Percentiles rank a stretch among this genome's conserved stretches.
Evolutionary conservation across 2,888 invertebrate genomes (phyloP).

Genomic region (Aelia acuminata): DNA sequence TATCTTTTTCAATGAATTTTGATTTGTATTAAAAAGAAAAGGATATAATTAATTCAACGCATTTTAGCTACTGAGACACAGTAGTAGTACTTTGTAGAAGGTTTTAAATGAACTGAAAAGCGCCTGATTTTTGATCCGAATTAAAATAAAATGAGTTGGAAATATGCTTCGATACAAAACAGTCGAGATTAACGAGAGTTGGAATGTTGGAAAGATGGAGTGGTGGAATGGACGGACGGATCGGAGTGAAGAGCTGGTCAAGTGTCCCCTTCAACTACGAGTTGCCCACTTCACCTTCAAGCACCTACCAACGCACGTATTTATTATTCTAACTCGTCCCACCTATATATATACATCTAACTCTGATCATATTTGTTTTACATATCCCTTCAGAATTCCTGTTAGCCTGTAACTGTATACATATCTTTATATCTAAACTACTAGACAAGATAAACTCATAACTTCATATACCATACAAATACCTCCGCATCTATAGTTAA

Average conservation of each 20-base stretch:
- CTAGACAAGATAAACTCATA: too few relatives aligned
- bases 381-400: not conserved
- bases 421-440: not conserved
- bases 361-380: not conserved
- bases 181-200: not conserved
- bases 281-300: not conserved
- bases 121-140: too few relatives aligned
- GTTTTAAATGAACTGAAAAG: too few relatives aligned
- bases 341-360: not conserved
- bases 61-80: too few relatives aligned
- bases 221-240: not conserved
- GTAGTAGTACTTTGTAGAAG: too few relatives aligned
- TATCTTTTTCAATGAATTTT: too few relatives aligned
- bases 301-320: not conserved
- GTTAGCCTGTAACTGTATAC: not conserved
- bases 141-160: too few relatives aligned
- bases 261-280: not conserved
- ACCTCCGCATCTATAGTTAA: too few relatives aligned
- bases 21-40: too few relatives aligned
- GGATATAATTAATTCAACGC: too few relatives aligned
- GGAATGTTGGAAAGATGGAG: not conserved
- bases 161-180: not conserved
- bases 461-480: too few relatives aligned
- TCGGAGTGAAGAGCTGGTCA: not conserved
- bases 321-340: not conserved